phyloP scores from a whole-genome alignment of 2,113 vertebrate genomes.

The Dasyornis broadbenti region DNA sequence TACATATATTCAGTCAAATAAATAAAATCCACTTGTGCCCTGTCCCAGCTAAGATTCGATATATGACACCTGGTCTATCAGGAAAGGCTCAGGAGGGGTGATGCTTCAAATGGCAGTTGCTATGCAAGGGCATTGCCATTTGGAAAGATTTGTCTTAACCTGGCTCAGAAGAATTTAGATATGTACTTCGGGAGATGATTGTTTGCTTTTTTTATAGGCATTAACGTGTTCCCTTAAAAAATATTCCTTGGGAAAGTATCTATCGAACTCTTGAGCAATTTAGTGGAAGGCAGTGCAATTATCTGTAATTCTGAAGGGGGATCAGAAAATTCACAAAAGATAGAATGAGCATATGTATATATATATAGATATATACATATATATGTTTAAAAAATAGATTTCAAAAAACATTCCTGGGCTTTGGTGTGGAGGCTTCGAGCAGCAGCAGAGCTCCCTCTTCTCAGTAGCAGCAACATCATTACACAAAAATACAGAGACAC shows the following conservation, averaged over 20 bases:
- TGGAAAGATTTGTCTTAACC: background rate
- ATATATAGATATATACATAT: accelerated
- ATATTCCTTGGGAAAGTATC: background rate
- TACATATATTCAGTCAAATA: background rate
- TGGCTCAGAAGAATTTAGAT: background rate
- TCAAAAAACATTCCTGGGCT: background rate
- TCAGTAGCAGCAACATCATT: background rate
- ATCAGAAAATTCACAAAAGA: background rate
- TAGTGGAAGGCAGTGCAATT: background rate
- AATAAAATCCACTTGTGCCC: background rate
- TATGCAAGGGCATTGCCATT: background rate
- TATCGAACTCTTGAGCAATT: background rate
- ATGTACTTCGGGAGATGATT: background rate
- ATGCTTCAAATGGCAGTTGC: accelerated
- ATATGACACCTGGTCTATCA: background rate
- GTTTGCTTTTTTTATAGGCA: background rate
- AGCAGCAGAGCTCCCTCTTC: background rate
- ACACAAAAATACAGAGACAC: background rate
- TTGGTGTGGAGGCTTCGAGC: background rate
- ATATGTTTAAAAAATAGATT: constrained; percentile 7
- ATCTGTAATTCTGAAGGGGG: background rate
- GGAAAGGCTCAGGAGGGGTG: background rate
- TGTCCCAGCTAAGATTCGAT: background rate
- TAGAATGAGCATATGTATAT: background rate
- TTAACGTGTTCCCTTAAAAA: background rate